A percentile compares a stretch with the other conserved stretches of the same genome.
These are phyloP conservation scores for Crenuchus spilurus DNA, from an alignment of 2,797 vertebrate species.

Conservation along the genomic window DNA sequence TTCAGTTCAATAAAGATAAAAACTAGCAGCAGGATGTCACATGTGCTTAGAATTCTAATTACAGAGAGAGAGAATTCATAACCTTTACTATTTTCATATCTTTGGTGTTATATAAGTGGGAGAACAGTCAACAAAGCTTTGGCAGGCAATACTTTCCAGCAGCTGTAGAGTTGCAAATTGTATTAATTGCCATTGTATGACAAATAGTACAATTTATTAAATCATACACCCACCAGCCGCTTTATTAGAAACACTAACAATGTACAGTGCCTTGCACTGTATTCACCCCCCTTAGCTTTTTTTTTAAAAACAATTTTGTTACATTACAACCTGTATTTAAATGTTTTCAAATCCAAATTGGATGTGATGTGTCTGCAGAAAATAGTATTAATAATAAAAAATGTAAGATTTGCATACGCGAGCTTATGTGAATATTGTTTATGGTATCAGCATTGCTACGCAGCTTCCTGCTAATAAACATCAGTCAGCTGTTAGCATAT, in stretches of 20 bases:
- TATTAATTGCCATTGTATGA: background rate
- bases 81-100: background rate
- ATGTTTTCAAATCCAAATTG: too few species aligned
- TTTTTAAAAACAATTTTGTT: too few species aligned
- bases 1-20: background rate
- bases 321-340: too few species aligned
- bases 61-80: background rate
- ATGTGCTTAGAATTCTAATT: constrained; percentile 23
- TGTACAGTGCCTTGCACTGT: too few species aligned
- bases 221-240: background rate
- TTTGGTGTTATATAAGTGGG: background rate
- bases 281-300: too few species aligned
- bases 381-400: too few species aligned
- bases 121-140: background rate
- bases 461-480: too few species aligned
- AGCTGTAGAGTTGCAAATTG: background rate
- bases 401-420: too few species aligned
- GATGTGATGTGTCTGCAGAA: too few species aligned
- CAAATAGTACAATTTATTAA: background rate
- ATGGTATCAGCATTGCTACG: too few species aligned
- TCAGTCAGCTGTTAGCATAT: too few species aligned
- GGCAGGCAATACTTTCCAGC: background rate
- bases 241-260: background rate
- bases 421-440: too few species aligned
- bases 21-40: background rate